Evolutionary conservation across 2,888 invertebrate species (phyloP).

Genomic region (Cryptocephalus primarius): DNA sequence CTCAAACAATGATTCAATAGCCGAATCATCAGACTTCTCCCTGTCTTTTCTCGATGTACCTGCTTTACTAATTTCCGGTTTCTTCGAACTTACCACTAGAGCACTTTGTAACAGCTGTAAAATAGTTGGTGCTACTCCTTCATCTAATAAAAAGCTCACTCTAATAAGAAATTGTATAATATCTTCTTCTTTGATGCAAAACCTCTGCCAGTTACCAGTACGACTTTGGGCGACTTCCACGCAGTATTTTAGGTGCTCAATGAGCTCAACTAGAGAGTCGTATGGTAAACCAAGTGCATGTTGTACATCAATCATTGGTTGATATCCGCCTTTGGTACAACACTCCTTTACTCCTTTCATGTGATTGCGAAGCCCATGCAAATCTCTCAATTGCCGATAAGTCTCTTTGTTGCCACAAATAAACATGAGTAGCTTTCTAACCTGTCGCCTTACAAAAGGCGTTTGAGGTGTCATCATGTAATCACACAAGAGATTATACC

Average conservation of each 20-base stretch:
- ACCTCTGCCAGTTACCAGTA: conserved; percentile 92
- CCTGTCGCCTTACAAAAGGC: conserved; percentile 80
- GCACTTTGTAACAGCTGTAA: conserved; percentile 84
- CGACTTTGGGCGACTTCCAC: conserved; percentile 81
- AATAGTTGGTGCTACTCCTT: conserved; percentile 83
- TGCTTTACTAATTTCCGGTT: conserved; percentile 20
- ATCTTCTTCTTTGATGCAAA: conserved; percentile 63
- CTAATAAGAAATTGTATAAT: conserved; percentile 74
- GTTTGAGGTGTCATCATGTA: conserved; percentile 75
- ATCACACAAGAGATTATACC: conserved; percentile 78
- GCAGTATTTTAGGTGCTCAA: conserved; percentile 90
- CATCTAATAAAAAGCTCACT: conserved; percentile 77
- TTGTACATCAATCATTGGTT: conserved; percentile 35
- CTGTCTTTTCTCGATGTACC: conserved; percentile 42
- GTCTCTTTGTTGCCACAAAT: conserved; percentile 94
- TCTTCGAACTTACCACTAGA: conserved; percentile 49
- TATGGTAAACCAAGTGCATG: conserved; percentile 58
- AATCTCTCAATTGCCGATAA: conserved; percentile 86
- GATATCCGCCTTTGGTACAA: conserved; percentile 46
- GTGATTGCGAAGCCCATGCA: conserved; percentile 85
- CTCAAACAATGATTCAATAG: conserved; percentile 54
- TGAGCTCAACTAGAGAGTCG: conserved; percentile 84
- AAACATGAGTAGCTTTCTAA: conserved; percentile 80
- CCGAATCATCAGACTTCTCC: conserved; percentile 56
- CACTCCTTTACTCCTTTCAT: conserved; percentile 52